phyloP scores from a whole-genome alignment of 2,888 invertebrate species.

The Mantis religiosa region DNA sequence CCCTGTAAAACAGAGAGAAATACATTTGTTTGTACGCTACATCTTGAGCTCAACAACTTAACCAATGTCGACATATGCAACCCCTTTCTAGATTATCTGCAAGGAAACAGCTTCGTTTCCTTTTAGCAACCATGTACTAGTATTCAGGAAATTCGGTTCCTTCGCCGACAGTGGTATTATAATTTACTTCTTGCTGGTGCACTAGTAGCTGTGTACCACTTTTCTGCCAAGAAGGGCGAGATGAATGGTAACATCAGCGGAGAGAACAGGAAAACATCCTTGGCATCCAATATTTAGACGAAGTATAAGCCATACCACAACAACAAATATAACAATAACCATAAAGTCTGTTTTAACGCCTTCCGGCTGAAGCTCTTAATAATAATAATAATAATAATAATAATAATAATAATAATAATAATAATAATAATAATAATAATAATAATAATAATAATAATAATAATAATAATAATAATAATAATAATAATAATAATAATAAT shows the following conservation, averaged over 20 bases:
- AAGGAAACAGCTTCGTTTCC: neutral
- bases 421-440: no score
- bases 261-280: neutral
- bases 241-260: neutral
- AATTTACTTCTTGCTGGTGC: neutral
- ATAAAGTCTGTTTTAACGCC: no score
- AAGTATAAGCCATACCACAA: no score
- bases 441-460: no score
- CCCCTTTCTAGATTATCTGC: neutral
- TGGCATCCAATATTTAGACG: no score
- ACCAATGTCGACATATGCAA: neutral
- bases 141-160: neutral
- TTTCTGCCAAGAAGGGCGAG: neutral
- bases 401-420: no score
- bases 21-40: no score
- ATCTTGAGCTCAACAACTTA: neutral
- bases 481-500: no score
- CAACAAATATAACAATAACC: no score
- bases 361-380: no score
- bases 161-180: neutral
- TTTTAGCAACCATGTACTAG: neutral
- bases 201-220: neutral
- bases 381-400: no score
- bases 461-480: no score
- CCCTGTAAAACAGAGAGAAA: conserved; percentile 58